Evolutionary conservation across 2,888 invertebrate genomes (phyloP).

Genomic region (Meghimatium bilineatum): DNA sequence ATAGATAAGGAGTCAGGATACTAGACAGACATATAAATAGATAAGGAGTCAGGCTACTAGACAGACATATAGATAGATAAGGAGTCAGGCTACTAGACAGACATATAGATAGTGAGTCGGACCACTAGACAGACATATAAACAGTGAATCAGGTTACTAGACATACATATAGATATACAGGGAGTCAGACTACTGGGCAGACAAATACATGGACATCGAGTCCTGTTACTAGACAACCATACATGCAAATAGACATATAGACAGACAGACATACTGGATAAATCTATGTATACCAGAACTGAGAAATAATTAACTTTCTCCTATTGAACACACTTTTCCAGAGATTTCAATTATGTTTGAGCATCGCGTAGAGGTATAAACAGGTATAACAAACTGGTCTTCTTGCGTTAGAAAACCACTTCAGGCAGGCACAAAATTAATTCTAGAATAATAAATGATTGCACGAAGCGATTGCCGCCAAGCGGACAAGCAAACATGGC

Average conservation of each 20-base stretch:
- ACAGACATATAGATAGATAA: not conserved
- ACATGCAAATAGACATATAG: too few relatives aligned
- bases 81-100: not conserved
- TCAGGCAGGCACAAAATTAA: not conserved
- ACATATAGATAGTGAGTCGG: not conserved
- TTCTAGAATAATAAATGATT: not conserved
- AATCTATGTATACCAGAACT: too few relatives aligned
- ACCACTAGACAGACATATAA: not conserved
- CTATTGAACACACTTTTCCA: too few relatives aligned
- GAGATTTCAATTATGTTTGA: too few relatives aligned
- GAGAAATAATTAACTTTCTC: too few relatives aligned
- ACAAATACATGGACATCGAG: too few relatives aligned
- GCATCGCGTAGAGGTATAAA: not conserved
- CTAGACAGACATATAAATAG: not conserved
- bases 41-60: not conserved
- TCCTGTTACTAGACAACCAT: too few relatives aligned
- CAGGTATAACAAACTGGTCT: not conserved
- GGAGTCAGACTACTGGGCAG: not conserved
- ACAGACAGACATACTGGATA: not conserved
- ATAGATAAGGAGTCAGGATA: not conserved
- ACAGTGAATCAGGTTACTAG: not conserved
- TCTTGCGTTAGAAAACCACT: not conserved
- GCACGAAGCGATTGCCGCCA: not conserved
- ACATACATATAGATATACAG: not conserved
- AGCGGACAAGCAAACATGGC: slow-evolving; percentile 13